These are phyloP conservation scores for Leptinotarsa peninsularis DNA, from an alignment of 2,888 invertebrate species.

Conservation along the genomic window DNA sequence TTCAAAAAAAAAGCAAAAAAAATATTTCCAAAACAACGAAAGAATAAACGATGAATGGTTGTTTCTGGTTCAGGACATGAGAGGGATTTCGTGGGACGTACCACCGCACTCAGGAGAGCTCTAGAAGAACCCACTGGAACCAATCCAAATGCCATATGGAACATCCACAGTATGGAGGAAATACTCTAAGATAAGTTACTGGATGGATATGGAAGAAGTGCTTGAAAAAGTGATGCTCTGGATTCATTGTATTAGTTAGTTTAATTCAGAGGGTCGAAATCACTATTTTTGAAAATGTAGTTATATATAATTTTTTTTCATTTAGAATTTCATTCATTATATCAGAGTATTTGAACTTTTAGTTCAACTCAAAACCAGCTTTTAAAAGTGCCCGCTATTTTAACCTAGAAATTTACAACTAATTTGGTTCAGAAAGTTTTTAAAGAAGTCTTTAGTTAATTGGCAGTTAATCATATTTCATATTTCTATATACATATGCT, in stretches of 20 bases:
- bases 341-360: too few relatives aligned
- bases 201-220: constrained; percentile 5
- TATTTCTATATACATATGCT: too few relatives aligned
- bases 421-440: too few relatives aligned
- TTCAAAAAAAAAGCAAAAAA: constrained; percentile 35
- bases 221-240: constrained; percentile 1
- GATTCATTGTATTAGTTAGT: too few relatives aligned
- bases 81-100: constrained; percentile 56
- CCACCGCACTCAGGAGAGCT: constrained; percentile 49
- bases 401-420: too few relatives aligned
- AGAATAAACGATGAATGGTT: constrained; percentile 45
- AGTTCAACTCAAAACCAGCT: too few relatives aligned
- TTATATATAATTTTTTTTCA: too few relatives aligned
- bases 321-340: too few relatives aligned
- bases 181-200: constrained; percentile 5
- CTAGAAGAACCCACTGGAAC: constrained; percentile 22
- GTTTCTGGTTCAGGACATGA: constrained; percentile 60
- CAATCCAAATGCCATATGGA: constrained; percentile 5
- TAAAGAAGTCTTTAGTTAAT: too few relatives aligned
- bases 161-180: constrained; percentile 1
- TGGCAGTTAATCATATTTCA: too few relatives aligned
- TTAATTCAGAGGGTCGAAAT: not conserved
- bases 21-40: constrained; percentile 29
- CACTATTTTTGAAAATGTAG: not conserved
- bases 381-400: too few relatives aligned